Conservation (phyloP, 2,113 vertebrate genomes). For the Campylorhamphus procurvoides region DNA sequence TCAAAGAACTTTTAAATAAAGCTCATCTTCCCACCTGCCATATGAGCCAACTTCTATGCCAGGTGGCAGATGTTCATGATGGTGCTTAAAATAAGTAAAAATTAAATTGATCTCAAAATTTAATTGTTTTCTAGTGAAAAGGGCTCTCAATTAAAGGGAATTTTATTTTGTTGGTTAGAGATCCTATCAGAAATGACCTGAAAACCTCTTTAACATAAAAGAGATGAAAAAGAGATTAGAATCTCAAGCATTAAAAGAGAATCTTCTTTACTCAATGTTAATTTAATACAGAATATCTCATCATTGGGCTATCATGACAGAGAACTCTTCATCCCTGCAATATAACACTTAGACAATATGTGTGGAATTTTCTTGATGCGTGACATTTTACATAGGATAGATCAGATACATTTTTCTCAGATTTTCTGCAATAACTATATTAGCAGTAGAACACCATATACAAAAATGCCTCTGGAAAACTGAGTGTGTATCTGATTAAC, state of each 20-base stretch:
- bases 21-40: slow-evolving; percentile 73
- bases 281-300: slow-evolving; percentile 26
- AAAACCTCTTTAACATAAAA: slow-evolving; percentile 18
- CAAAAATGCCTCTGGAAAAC: slow-evolving; percentile 13
- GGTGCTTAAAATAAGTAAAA: slow-evolving; percentile 76
- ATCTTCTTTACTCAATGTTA: background rate
- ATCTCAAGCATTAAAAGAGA: slow-evolving; percentile 19
- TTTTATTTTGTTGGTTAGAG: background rate
- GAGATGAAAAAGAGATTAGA: slow-evolving; percentile 25
- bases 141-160: slow-evolving; percentile 38
- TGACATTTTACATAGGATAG: slow-evolving; percentile 26
- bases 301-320: slow-evolving; percentile 15
- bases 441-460: background rate
- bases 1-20: slow-evolving; percentile 79
- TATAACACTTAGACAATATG: slow-evolving; percentile 11
- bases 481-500: background rate
- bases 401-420: slow-evolving; percentile 7
- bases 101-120: slow-evolving; percentile 72
- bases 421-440: background rate
- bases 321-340: slow-evolving; percentile 38
- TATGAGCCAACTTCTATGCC: slow-evolving; percentile 73
- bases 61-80: slow-evolving; percentile 79
- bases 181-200: slow-evolving; percentile 44
- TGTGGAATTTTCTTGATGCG: slow-evolving; percentile 39
- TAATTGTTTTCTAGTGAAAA: slow-evolving; percentile 67